Conservation (phyloP, 2,797 vertebrate genomes). For the Cynodonichthys magdalenae region DNA sequence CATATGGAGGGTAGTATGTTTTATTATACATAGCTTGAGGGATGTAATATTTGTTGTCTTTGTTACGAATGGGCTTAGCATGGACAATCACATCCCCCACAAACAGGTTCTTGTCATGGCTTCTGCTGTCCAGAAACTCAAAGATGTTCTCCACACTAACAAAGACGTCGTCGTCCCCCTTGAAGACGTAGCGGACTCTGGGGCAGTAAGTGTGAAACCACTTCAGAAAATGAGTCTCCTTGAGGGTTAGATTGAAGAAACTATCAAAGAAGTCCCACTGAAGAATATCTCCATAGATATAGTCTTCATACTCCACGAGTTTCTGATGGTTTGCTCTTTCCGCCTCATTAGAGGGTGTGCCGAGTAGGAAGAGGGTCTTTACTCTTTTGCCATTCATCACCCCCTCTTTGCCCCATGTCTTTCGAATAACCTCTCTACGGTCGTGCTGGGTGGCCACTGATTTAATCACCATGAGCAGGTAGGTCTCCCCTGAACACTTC, state of each 20-base stretch:
- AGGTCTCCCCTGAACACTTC: conserved; percentile 83
- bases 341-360: conserved; percentile 83
- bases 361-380: conserved; percentile 90
- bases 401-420: conserved; percentile 92
- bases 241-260: conserved; percentile 98
- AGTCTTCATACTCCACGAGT: conserved; percentile 92
- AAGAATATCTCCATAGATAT: conserved; percentile 90
- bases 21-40: conserved; percentile 87
- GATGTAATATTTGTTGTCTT: conserved; percentile 95
- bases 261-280: conserved; percentile 97
- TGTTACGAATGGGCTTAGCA: conserved; percentile 90
- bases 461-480: conserved; percentile 92
- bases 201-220: conserved; percentile 94
- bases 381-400: conserved; percentile 79
- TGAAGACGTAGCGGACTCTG: conserved; percentile 86
- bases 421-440: conserved; percentile 91
- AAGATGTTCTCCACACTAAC: conserved; percentile 90
- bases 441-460: conserved; percentile 92
- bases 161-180: conserved; percentile 95
- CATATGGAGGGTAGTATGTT: conserved; percentile 90
- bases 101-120: conserved; percentile 80
- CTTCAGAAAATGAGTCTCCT: conserved; percentile 96
- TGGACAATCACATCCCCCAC: conserved; percentile 90
- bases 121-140: conserved; percentile 85
- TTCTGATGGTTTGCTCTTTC: conserved; percentile 93